Evolutionary conservation across 2,888 invertebrate species (phyloP), one percentile per base, ranked within the genome.

Genomic region (Lymantria dispar): DNA sequence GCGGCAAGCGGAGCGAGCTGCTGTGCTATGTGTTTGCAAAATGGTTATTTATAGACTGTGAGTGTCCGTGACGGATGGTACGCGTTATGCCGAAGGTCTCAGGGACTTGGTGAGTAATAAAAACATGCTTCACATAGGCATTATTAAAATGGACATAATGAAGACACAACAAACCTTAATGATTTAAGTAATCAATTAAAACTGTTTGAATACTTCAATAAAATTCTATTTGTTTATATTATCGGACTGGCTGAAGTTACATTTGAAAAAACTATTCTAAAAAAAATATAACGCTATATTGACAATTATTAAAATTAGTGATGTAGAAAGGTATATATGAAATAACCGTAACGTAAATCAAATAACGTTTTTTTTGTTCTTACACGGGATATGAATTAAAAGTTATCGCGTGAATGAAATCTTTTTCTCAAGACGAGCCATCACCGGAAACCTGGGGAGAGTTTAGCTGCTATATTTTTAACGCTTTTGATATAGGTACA

Each of bases 11-110:
- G 74, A 78, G 76, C 75, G 78, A 67, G 77, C 77, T 75, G 78
- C 74, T 83, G 74, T 76, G 75, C 77, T 77, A 76, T 84, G 78
- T 83, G 78, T 85, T 84, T 84, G 86, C 84, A 86, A 86, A 87
- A 85, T 83, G 80, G 77, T 80, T 86, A 88, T 85, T 87, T 85
- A 84, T 87, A 85, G 81, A 81, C 13, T 71, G 69, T 72, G 77
- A 74, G 80, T 81, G 85, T 82, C 83, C 80, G 78, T 85, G 84
- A 84, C 82, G 80, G 80, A 81, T 81, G 78, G 76, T 82, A 83
- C 74, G 78, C 72, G 78, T 77, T 80, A 80, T 80, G 82, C 80
- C 78, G 80, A 80, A 82, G 79, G 79, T 78, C 82, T 66, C 56
- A 10, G 64, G 62, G 70, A 70, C 74, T 62, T 66, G 68, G 72